phyloP scores from a whole-genome alignment of 2,797 vertebrate genomes.

The Clarias laeviceps region DNA sequence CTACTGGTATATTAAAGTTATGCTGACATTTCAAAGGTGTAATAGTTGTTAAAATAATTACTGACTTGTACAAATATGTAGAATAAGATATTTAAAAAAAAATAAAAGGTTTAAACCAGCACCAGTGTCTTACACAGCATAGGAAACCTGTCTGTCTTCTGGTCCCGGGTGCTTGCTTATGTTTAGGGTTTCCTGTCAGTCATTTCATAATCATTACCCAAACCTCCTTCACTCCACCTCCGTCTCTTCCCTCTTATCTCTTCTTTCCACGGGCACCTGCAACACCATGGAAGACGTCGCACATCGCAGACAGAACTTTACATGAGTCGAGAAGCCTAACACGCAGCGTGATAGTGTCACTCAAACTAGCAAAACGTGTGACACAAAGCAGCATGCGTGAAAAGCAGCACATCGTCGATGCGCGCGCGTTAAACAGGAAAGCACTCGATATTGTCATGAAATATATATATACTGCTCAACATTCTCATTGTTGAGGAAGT shows the following conservation, averaged over 20 bases:
- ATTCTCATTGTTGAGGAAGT: not conserved
- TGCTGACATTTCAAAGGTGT: not conserved
- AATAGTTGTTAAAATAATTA: not conserved
- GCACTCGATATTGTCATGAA: not conserved
- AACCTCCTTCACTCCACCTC: not conserved
- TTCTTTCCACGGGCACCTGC: conserved; percentile 3
- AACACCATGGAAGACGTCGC: not conserved
- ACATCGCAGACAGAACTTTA: conserved; percentile 1
- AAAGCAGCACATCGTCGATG: not conserved
- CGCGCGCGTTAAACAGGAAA: not conserved
- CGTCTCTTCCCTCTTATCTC: conserved; percentile 22
- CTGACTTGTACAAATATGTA: not conserved
- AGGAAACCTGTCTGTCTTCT: not conserved
- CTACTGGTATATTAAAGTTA: not conserved
- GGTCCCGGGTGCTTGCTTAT: not conserved
- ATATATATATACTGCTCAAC: not conserved
- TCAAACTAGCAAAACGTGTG: not conserved
- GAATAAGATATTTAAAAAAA: not conserved
- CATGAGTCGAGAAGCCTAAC: not conserved
- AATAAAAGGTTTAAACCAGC: not conserved
- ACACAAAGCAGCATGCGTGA: not conserved
- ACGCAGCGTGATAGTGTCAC: conserved; percentile 6
- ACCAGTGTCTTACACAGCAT: not conserved
- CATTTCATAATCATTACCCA: not conserved
- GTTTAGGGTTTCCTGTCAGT: not conserved